Evolutionary conservation across 2,888 invertebrate species (phyloP).

Genomic region (Stenichneumon culpator): DNA sequence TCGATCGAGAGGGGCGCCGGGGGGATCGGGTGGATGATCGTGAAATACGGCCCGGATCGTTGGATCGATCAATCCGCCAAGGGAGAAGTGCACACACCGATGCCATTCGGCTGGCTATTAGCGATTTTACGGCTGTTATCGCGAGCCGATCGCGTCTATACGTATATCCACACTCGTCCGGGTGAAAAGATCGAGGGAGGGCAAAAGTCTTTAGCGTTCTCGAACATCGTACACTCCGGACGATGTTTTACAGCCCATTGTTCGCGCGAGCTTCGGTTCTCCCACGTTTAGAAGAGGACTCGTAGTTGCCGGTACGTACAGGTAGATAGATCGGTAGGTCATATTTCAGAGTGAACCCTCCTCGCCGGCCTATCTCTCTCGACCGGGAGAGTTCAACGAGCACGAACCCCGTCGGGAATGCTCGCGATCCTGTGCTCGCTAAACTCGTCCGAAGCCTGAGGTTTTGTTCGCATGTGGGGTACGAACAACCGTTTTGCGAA

Average conservation of each 20-base stretch:
- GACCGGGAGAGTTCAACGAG: slow-evolving; percentile 16
- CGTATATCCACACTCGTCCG: not conserved
- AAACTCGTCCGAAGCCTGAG: not conserved
- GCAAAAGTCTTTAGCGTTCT: slow-evolving; percentile 29
- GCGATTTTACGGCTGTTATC: slow-evolving; percentile 72
- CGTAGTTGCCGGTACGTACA: slow-evolving; percentile 17
- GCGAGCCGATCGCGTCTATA: slow-evolving; percentile 61
- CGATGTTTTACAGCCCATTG: slow-evolving; percentile 58
- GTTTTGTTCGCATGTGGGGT: not conserved
- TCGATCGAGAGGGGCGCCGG: slow-evolving; percentile 50
- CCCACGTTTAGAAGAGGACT: slow-evolving; percentile 47
- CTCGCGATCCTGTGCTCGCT: slow-evolving; percentile 24
- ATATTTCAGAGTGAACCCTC: slow-evolving; percentile 35
- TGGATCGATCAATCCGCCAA: slow-evolving; percentile 46
- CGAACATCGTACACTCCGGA: slow-evolving; percentile 21
- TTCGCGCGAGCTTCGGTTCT: slow-evolving; percentile 41
- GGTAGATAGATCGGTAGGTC: slow-evolving; percentile 44
- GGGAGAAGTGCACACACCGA: slow-evolving; percentile 50
- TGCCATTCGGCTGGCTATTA: slow-evolving; percentile 72
- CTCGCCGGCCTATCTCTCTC: not conserved
- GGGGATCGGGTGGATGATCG: slow-evolving; percentile 40
- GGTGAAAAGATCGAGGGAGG: slow-evolving; percentile 4
- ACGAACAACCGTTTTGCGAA: not conserved
- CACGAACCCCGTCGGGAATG: slow-evolving; percentile 23
- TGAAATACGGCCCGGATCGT: slow-evolving; percentile 32